These are phyloP conservation scores for Drosophila sproati DNA, from an alignment of 1,140 invertebrate species.

Conservation along the genomic window DNA sequence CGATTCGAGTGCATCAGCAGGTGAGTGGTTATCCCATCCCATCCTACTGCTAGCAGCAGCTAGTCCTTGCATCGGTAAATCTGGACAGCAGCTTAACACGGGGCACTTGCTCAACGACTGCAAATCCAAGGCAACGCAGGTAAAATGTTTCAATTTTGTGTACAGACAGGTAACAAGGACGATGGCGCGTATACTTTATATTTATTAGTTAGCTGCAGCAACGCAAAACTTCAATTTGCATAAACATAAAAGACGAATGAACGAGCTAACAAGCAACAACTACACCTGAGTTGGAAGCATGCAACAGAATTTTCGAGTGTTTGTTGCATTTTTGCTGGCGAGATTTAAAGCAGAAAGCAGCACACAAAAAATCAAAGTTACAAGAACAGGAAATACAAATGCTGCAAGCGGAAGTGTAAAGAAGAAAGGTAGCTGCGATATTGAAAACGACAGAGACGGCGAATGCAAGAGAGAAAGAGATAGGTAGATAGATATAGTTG, in stretches of 20 bases:
- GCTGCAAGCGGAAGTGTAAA: conserved; percentile 52
- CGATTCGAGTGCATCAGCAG: conserved; percentile 63
- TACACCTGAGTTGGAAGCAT: conserved; percentile 22
- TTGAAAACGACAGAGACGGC: background rate
- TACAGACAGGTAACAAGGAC: conserved; percentile 35
- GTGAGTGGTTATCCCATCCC: conserved; percentile 46
- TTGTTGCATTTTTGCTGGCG: conserved; percentile 42
- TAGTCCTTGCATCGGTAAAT: conserved; percentile 6
- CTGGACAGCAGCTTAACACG: conserved; percentile 22
- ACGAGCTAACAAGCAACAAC: conserved; percentile 46
- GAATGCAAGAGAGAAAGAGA: background rate
- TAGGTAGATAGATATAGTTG: background rate
- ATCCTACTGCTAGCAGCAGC: background rate
- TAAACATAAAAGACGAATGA: conserved; percentile 77
- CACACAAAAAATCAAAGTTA: conserved; percentile 80
- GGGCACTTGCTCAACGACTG: conserved; percentile 47
- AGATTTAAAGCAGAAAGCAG: conserved; percentile 72
- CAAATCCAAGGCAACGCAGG: conserved; percentile 49
- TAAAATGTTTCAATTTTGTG: conserved; percentile 68
- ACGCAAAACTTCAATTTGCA: conserved; percentile 78
- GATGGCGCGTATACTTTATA: conserved; percentile 70
- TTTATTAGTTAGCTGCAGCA: conserved; percentile 67
- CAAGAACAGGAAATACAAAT: conserved; percentile 60
- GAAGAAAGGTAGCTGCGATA: conserved; percentile 41
- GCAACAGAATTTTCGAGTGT: conserved; percentile 42